phyloP scores from a whole-genome alignment of 2,888 invertebrate genomes.

The Cryptosula pallasiana region DNA sequence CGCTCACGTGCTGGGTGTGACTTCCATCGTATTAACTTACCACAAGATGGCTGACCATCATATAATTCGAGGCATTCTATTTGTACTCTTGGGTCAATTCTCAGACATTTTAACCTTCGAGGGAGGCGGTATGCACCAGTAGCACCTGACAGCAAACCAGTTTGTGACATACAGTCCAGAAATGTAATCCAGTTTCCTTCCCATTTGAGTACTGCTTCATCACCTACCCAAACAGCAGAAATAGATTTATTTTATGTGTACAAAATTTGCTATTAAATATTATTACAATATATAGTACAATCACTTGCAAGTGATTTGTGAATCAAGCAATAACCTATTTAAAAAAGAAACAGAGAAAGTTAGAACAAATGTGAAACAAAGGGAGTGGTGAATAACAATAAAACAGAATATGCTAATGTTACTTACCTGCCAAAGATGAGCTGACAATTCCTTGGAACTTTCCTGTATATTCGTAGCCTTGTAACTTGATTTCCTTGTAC shows the following conservation, averaged over 20 bases:
- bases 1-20: no score
- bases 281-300: no score
- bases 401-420: no score
- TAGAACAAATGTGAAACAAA: no score
- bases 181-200: constrained; percentile 87
- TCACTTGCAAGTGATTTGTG: no score
- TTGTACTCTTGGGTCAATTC: constrained; percentile 71
- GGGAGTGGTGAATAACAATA: no score
- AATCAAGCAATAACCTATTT: no score
- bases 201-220: constrained; percentile 73
- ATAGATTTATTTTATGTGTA: no score
- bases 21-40: no score
- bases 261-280: no score
- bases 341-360: no score
- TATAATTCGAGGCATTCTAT: background rate
- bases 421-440: constrained; percentile 58
- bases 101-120: constrained; percentile 73
- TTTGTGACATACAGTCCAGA: constrained; percentile 93
- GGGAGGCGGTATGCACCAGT: constrained; percentile 73
- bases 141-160: constrained; percentile 72
- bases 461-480: constrained; percentile 53
- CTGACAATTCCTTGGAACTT: constrained; percentile 64
- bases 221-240: no score
- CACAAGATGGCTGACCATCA: background rate
- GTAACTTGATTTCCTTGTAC: constrained; percentile 51